Evolutionary conservation across 2,797 vertebrate genomes (phyloP).

Genomic region (Brachyrhaphis roseni): DNA sequence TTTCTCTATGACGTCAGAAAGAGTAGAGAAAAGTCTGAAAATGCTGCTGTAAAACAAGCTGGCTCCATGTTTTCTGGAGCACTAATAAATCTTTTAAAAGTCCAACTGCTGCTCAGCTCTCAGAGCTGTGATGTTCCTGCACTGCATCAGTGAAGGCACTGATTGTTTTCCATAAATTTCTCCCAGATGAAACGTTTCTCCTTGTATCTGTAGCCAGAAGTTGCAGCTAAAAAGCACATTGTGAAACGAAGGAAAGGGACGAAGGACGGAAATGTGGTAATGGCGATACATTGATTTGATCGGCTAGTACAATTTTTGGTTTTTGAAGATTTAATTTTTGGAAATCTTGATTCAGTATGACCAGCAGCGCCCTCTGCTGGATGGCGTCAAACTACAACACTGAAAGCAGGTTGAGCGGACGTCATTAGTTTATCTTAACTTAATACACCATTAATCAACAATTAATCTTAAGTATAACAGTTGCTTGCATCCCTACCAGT

Average conservation of each 20-base stretch:
- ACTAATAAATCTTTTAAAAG: background rate
- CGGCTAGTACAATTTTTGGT: too few relatives aligned
- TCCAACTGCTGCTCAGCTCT: background rate
- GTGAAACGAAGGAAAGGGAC: background rate
- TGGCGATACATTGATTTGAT: background rate
- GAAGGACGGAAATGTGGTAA: background rate
- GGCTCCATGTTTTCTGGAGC: background rate
- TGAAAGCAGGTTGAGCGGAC: too few relatives aligned
- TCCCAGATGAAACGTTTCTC: background rate
- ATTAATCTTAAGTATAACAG: too few relatives aligned
- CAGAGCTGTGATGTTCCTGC: background rate
- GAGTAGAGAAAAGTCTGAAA: background rate
- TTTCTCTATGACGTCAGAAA: slow-evolving; percentile 6
- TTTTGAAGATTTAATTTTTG: background rate
- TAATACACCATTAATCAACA: too few relatives aligned
- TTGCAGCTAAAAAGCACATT: background rate
- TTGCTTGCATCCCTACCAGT: too few relatives aligned
- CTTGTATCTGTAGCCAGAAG: background rate
- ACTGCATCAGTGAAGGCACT: background rate
- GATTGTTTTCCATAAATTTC: background rate
- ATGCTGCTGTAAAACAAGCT: background rate
- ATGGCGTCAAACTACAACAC: too few relatives aligned
- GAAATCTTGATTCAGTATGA: too few relatives aligned
- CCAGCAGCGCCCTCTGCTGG: too few relatives aligned
- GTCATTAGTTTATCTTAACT: too few relatives aligned